Evolutionary conservation across 53 echinoderm and acorn worm species (phyloP), one percentile per base, ranked within the genome.

Genomic region (Patiria pectinifera): DNA sequence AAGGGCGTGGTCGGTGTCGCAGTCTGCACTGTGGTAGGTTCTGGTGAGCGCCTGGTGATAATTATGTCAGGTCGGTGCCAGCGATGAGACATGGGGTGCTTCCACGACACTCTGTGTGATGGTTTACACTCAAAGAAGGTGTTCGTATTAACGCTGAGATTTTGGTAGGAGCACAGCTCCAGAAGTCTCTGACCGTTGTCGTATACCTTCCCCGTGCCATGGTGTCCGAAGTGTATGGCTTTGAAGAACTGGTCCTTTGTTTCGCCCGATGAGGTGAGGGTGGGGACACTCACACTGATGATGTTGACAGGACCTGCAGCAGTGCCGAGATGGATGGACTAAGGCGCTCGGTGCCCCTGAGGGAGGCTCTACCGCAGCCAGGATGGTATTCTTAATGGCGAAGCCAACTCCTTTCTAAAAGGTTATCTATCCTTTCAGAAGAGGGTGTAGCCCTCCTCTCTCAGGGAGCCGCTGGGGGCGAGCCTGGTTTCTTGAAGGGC

Each of bases 101-200:
- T 66, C 88, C 83, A 93, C 24, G 81, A 93, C n/a, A 93, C 87
- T 70, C 23, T 81, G 69, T 74, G 86, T 10, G 47, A 61, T 5
- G 43, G 60, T 58, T 61, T 89, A 22, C 21, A 71, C 76, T 66
- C 43, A 19, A 84, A 85, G 48, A 71, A 96, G 96, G 35, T 69
- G 80, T 94, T 96, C 0, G 93, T 91, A 8, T 35, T 35, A 93
- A 93, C 48, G 21, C 94, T 93, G 46, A 95, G 87, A 18, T 82
- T 59, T 23, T 84, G 78, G 85, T 23, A 72, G 13, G 48, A 87
- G 71, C 93, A 91, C 15, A 95, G 21, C 16, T 96, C 93, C 19
- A 94, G 48, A 10, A 91, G 81, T 19, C 70, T 18, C 59, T 91
- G 91, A 11, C 91, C 80, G 70, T 91, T 91, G 45, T 94, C 91